A percentile compares a stretch with the other conserved stretches of the same genome.
Evolutionary conservation across 2,797 vertebrate genomes (phyloP).

Genomic region (Pempheris klunzingeri): DNA sequence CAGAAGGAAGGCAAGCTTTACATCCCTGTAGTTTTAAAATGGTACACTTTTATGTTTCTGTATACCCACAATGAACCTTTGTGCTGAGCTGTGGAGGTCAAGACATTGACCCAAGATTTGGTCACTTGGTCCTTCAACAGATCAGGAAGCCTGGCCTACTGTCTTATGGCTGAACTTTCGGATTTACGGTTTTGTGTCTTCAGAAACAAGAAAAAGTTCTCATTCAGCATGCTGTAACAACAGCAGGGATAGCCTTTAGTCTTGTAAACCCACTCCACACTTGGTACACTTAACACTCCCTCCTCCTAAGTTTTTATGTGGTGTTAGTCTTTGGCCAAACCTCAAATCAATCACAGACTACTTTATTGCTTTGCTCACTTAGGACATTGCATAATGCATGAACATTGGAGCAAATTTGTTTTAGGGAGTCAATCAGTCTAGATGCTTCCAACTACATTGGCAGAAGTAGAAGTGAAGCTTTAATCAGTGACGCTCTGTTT

Average conservation of each 20-base stretch:
- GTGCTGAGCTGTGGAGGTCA: neutral
- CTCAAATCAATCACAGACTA: conserved; percentile 13
- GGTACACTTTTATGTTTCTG: neutral
- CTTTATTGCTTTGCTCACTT: conserved; percentile 16
- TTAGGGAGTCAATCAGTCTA: neutral
- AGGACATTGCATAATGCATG: neutral
- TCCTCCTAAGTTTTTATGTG: conserved; percentile 15
- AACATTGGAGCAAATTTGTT: neutral
- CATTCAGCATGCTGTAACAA: neutral
- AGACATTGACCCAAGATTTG: neutral
- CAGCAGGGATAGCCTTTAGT: neutral
- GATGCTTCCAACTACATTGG: neutral
- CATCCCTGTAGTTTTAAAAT: neutral
- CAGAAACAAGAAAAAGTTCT: conserved; percentile 4
- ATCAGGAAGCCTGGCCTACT: neutral
- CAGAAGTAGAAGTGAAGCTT: neutral
- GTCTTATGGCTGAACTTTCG: neutral
- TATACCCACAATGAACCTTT: neutral
- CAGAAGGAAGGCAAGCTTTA: neutral
- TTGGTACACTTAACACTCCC: conserved; percentile 47
- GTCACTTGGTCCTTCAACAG: neutral
- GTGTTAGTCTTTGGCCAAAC: conserved; percentile 3
- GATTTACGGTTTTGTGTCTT: neutral
- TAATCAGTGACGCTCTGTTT: conserved; percentile 1
- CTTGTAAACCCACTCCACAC: conserved; percentile 19